Evolutionary conservation across 2,113 vertebrate species (phyloP), one percentile per base, ranked within the genome.

Genomic region (Acrocephalus arundinaceus): DNA sequence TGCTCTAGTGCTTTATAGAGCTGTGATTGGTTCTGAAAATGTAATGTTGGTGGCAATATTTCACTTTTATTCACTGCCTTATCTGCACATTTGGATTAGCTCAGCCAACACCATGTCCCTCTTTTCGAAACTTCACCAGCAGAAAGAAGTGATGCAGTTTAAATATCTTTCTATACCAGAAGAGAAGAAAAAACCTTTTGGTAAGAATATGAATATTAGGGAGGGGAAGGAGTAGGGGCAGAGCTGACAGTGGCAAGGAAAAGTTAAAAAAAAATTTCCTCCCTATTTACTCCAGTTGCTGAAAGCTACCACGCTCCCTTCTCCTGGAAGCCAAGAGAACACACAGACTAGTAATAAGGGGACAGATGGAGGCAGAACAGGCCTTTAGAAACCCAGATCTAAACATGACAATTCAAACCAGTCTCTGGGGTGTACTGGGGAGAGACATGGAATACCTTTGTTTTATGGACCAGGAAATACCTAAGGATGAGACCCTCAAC

Each of bases 371-470:
- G 55, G 10, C 11, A 81, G 14, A 54, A 67, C 1, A 4, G 10
- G 15, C 48, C 8, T 82, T 63, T 8, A 37, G n/a, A 87, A 91
- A 12, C 43, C 14, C 61, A 63, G 48, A 70, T 23, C 30, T 24
- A 45, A 65, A 52, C 14, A 15, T 57, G 25, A 25, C 6, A 79
- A 41, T 49, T 65, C 62, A 57, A 84, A 6, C 21, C 35, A 82
- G 30, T 27, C 23, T 45, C 35, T 73, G 35, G 7, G 18, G 35
- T 3, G 3, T 20, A 66, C 11, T 12, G 54, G 19, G 58, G 23
- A 31, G 11, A 19, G 11, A 58, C 0, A 0, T 7, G 4, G 24
- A 17, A 16, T 12, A 33, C 2, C 25, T 58, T 49, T 30, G 33
- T 30, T 75, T 75, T 31, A 76, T 39, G 13, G n/a, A 66, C 8